Base-by-base conservation (phyloP, 2,113 vertebrate species). In the Neotoma lepida region DNA sequence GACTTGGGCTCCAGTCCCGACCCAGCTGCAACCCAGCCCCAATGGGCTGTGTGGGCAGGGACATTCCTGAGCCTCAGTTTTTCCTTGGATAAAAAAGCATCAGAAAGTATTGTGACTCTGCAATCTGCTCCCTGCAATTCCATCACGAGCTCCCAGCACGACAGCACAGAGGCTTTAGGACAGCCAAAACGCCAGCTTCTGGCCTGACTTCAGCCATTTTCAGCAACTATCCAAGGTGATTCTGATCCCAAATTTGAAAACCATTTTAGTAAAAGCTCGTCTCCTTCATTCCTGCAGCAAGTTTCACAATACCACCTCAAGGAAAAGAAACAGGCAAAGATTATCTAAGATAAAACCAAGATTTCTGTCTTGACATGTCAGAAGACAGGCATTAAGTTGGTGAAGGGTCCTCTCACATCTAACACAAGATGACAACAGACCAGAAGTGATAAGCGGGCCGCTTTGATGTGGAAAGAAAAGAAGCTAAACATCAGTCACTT, bases 391-490 rank as follows among this genome's bases (percentile, higher is more conserved):
- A 81, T 56, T 81, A 64, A 94, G 86, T 85, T 61, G 90, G 78
- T 14, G 33, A 90, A 30, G 33, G 8, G 15, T 88, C 78, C 76
- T 87, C 74, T 70, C 41, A 49, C 70, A 76, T 46, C 74, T 71
- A 49, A 33, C 15, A 0, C 78, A 78, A 74, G 49, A 68, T 87
- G 78, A 89, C 93, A 94, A 93, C 90, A 88, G 64, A 84, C 71
- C 73, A 81, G 61, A 88, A 94, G 66, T 56, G 94, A 88, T 95
- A 77, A 91, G 90, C 88, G 92, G 74, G 80, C 15, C 63, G 30
- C 96, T 97, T 97, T 96, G 93, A 97, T 94, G 88, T 97, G 71
- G 58, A 86, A 70, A 86, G 61, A 74, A 81, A 85, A 91, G 64
- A 92, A 87, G 39, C 88, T 68, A 97, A 95, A 91, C 86, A 94